Base-by-base conservation (phyloP, 2,888 invertebrate genomes). In the Hirtodrosophila confusa region DNA sequence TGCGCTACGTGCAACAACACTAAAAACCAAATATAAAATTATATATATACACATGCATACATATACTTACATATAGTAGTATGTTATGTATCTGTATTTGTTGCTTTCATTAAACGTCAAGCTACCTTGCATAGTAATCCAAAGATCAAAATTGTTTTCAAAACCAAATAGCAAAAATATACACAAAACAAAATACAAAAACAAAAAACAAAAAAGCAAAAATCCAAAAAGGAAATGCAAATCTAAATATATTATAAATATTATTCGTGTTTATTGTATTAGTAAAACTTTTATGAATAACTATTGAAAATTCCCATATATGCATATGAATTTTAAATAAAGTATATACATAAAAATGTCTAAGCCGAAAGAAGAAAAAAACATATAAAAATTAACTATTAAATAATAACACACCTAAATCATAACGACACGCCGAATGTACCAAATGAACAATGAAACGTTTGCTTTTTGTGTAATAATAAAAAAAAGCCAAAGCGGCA, bases 81-180 rank as follows among this genome's bases (percentile, higher is more conserved):
- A 8, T 2, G 48, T 56, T 56, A 56, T 61, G 41, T 62, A 57
- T 50, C 48, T 53, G 65, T 71, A 69, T 76, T 61, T 71, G 72
- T 75, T 73, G 75, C 74, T 75, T 75, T 77, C 74, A 75, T 63
- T 62, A 36, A 58, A 65, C 54, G 73, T 79, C 76, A 74, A 78
- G 80, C 88, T 87, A 85, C 88, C 79, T 82, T 85, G 88, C 83
- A 75, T 75, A 78, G 82, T 65, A 78, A 87, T 75, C 82, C 82
- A 80, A 80, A 72, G 86, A 80, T 87, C 87, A 72, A 82, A 87
- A 86, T 69, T 80, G 69, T 80, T 84, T 80, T 84, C 74, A 82
- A 73, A 79, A 68, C 69, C 78, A 74, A 73, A 71, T 80, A 80
- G 80, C 60, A 67, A 78, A 87, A 87, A 82, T 82, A 88, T 88